Conservation (phyloP, 2,113 vertebrate genomes). For the Probosciger aterrimus region DNA sequence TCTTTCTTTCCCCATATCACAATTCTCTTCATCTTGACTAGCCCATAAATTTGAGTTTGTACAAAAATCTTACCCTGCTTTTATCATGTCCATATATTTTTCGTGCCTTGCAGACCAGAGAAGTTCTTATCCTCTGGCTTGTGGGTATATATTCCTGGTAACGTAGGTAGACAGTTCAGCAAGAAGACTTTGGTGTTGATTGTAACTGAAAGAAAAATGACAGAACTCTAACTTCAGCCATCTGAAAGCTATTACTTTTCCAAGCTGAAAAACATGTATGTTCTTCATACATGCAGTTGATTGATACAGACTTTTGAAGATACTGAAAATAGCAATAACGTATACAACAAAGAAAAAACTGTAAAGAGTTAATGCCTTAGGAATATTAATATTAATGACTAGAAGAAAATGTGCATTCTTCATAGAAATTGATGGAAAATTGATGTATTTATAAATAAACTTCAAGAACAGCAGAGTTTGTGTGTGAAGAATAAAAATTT, state of each 20-base stretch:
- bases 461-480: background rate
- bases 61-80: background rate
- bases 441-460: background rate
- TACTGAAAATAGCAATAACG: background rate
- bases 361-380: background rate
- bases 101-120: background rate
- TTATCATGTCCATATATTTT: background rate
- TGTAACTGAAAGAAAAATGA: background rate
- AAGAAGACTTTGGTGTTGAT: background rate
- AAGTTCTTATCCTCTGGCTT: background rate
- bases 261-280: background rate
- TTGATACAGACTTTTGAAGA: background rate
- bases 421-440: background rate
- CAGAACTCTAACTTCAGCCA: background rate
- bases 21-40: background rate
- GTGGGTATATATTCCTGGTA: background rate
- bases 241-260: background rate
- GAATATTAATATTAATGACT: background rate
- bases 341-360: background rate
- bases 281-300: background rate
- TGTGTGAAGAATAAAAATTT: background rate
- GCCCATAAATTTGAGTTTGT: background rate
- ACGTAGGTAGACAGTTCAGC: background rate
- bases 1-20: background rate
- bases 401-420: background rate